Evolutionary conservation across 2,888 invertebrate genomes (phyloP), one percentile per base, ranked within the genome.

Genomic region (Bombyx huttoni): DNA sequence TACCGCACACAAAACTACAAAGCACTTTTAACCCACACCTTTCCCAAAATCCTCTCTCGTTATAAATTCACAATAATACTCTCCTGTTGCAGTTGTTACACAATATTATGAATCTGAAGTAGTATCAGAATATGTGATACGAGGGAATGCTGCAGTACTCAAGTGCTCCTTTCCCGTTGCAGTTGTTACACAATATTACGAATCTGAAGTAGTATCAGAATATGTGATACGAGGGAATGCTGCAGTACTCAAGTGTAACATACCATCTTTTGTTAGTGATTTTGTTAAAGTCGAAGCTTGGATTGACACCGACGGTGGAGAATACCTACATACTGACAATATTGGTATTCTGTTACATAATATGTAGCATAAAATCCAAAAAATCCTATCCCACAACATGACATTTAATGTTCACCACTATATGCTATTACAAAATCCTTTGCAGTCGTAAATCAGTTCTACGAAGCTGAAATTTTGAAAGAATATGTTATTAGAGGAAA

Each of bases 401-500:
- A 49, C 46, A 49, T 47, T 48, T 34, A 52, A 47, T 45, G 24
- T 24, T 56, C 54, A 56, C 34, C 56, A 52, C 54, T 45, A 53
- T 51, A 56, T 46, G 50, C 24, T 24, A 47, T 51, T 33, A 53
- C 3, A 49, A 54, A 52, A 64, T 55, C 60, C 54, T 53, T 78
- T 80, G 64, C 79, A 83, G 82, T 81, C 78, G 96, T 96, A 53
- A 94, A 95, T 87, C 96, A 96, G 80, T 94, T 94, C 80, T 96
- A 96, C 82, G 95, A 96, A 82, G 94, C 95, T 49, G 96, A 96
- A 82, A 94, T 94, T 63, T 92, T 96, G 60, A 95, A 94, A 58
- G 96, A 96, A 78, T 96, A 96, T 83, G 96, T 96, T 13, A 96
- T 96, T 67, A 91, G 94, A 63, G 96, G 96, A 55, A 96, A 96